These are phyloP conservation scores for Lasioglossum marginatum DNA, from an alignment of 2,888 invertebrate species.

Conservation along the genomic window DNA sequence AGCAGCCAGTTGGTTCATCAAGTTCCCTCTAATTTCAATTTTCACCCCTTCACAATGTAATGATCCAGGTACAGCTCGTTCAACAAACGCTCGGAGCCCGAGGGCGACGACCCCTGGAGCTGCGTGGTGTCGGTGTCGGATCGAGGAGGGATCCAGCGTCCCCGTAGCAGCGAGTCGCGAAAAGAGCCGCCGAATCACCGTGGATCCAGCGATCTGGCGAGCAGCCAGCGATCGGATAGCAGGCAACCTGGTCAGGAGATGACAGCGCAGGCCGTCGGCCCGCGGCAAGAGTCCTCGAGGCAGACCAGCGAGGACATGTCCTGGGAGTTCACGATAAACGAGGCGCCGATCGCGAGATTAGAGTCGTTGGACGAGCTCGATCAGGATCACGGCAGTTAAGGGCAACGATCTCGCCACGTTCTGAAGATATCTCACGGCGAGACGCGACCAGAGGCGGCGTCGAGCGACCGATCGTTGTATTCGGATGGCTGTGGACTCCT, in stretches of 20 bases:
- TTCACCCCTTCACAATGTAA: neutral
- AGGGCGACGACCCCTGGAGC: constrained; percentile 82
- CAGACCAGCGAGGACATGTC: constrained; percentile 82
- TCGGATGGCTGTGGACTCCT: constrained; percentile 61
- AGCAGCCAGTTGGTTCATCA: too few species aligned
- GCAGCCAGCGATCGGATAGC: constrained; percentile 60
- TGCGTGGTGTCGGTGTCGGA: constrained; percentile 77
- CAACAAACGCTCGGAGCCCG: constrained; percentile 81
- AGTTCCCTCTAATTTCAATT: neutral
- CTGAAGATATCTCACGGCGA: constrained; percentile 29
- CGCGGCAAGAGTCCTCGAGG: constrained; percentile 77
- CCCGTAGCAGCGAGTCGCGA: constrained; percentile 78
- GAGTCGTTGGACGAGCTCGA: constrained; percentile 89
- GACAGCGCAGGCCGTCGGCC: constrained; percentile 51
- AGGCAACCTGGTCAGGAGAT: constrained; percentile 50
- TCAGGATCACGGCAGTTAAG: constrained; percentile 85
- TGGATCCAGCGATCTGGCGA: constrained; percentile 41
- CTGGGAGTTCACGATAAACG: constrained; percentile 82
- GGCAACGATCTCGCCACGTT: constrained; percentile 32
- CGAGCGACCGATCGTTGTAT: constrained; percentile 28
- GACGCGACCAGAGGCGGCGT: constrained; percentile 39
- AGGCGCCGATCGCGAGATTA: constrained; percentile 88
- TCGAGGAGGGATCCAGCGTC: constrained; percentile 70
- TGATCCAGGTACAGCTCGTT: constrained; percentile 80
- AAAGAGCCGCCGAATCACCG: constrained; percentile 75